These are phyloP conservation scores for Rugalucina vietnamica DNA, from an alignment of 2,888 invertebrate genomes.

Conservation along the genomic window DNA sequence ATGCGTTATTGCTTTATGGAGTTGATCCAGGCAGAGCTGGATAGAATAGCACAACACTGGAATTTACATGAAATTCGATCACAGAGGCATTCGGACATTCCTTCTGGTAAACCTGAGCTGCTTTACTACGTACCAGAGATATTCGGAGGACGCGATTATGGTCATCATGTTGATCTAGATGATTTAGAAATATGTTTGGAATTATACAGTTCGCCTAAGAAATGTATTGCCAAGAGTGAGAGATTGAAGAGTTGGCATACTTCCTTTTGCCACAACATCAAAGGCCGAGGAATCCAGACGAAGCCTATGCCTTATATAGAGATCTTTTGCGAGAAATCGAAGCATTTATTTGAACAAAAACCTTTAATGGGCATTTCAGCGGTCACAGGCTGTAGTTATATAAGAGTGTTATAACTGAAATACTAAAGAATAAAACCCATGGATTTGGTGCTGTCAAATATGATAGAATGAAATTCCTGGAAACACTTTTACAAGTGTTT, in stretches of 20 bases:
- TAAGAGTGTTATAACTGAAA: no score
- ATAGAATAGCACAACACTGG: constrained; percentile 3
- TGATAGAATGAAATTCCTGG: no score
- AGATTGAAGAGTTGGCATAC: not conserved
- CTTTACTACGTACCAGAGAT: constrained; percentile 15
- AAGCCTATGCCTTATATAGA: no score
- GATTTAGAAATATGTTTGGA: not conserved
- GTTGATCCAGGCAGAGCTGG: constrained; percentile 22
- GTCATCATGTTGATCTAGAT: not conserved
- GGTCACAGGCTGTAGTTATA: no score
- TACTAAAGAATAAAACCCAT: no score
- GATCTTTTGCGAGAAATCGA: no score
- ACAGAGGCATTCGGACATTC: constrained; percentile 1
- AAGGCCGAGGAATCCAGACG: no score
- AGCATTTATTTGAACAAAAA: no score
- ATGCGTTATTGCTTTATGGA: constrained; percentile 27
- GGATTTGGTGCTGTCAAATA: no score
- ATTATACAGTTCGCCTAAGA: not conserved
- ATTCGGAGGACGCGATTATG: constrained; percentile 10
- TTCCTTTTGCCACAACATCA: no score
- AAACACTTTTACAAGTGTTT: no score
- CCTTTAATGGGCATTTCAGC: no score
- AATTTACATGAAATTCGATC: not conserved
- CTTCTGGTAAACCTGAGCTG: constrained; percentile 13
- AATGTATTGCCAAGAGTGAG: not conserved